These are phyloP conservation scores for Pogonophryne albipinna DNA, from an alignment of 2,797 vertebrate species.

Conservation along the genomic window DNA sequence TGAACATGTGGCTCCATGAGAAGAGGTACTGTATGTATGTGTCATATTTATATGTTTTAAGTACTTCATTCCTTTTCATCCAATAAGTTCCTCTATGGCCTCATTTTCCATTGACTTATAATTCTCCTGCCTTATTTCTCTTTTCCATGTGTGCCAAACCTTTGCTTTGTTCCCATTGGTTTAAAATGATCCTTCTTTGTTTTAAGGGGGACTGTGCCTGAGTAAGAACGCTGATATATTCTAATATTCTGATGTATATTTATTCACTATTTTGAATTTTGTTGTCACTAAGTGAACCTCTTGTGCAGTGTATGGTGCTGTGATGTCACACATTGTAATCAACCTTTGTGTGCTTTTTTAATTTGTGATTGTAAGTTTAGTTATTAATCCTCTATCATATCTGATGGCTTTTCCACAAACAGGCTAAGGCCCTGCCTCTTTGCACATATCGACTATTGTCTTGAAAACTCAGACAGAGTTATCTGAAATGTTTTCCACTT, in stretches of 20 bases:
- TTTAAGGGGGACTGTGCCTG: constrained; percentile 79
- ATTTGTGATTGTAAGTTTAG: constrained; percentile 72
- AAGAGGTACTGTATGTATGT: constrained; percentile 48
- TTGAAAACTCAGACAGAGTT: constrained; percentile 35
- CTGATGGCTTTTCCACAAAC: constrained; percentile 60
- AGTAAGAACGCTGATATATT: constrained; percentile 71
- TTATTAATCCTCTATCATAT: constrained; percentile 60
- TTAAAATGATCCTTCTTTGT: constrained; percentile 48
- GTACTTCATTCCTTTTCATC: constrained; percentile 62
- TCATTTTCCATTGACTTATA: constrained; percentile 58
- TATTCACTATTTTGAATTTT: constrained; percentile 76
- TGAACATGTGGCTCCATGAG: constrained; percentile 54
- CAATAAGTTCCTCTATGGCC: constrained; percentile 65
- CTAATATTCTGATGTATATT: constrained; percentile 76
- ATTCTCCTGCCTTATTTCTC: constrained; percentile 66
- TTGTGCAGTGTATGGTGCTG: constrained; percentile 82
- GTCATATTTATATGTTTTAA: constrained; percentile 68
- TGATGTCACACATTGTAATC: constrained; percentile 82
- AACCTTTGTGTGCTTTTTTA: constrained; percentile 76
- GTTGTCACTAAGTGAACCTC: constrained; percentile 83
- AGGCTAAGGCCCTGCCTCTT: constrained; percentile 73
- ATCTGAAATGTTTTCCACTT: constrained; percentile 38
- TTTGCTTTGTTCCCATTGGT: constrained; percentile 57
- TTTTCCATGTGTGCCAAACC: constrained; percentile 71
- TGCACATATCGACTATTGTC: constrained; percentile 76